phyloP scores from a whole-genome alignment of 2,797 vertebrate genomes.

The Poecilia wingei region DNA sequence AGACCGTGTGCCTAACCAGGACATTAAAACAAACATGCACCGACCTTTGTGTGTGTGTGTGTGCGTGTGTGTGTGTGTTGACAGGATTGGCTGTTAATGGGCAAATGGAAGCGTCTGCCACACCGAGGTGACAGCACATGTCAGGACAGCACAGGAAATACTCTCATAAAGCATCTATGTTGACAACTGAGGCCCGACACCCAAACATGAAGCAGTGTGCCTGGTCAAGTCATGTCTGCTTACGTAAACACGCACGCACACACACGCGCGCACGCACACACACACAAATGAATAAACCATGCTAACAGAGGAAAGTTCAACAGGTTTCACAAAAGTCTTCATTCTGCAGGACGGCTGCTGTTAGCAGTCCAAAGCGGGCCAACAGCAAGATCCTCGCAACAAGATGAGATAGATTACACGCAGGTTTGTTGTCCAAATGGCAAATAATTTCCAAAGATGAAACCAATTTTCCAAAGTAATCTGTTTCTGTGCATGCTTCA shows the following conservation, averaged over 20 bases:
- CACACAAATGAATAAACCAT: background rate
- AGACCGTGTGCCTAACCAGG: background rate
- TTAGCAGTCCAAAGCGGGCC: constrained; percentile 33
- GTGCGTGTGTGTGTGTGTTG: constrained; percentile 31
- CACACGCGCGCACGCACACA: constrained; percentile 17
- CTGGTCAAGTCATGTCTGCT: constrained; percentile 50
- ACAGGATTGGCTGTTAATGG: constrained; percentile 57
- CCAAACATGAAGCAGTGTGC: constrained; percentile 46
- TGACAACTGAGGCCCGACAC: constrained; percentile 75
- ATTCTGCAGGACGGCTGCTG: constrained; percentile 6
- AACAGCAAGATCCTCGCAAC: constrained; percentile 35
- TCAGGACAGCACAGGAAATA: constrained; percentile 74
- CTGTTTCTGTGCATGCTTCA: constrained; percentile 54
- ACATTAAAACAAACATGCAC: background rate
- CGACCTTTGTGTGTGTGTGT: background rate
- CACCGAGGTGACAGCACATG: constrained; percentile 81
- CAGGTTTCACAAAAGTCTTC: constrained; percentile 13
- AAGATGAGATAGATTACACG: constrained; percentile 29
- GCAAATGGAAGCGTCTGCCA: constrained; percentile 78
- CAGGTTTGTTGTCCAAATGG: constrained; percentile 50
- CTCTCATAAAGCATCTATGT: constrained; percentile 75
- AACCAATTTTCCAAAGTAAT: constrained; percentile 60
- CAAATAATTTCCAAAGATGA: constrained; percentile 62
- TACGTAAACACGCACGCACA: constrained; percentile 30
- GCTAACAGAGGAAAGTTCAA: constrained; percentile 13